These are phyloP conservation scores for Ptychodera flava DNA, from an alignment of 35 echinoderm and acorn worm genomes.

Conservation along the genomic window DNA sequence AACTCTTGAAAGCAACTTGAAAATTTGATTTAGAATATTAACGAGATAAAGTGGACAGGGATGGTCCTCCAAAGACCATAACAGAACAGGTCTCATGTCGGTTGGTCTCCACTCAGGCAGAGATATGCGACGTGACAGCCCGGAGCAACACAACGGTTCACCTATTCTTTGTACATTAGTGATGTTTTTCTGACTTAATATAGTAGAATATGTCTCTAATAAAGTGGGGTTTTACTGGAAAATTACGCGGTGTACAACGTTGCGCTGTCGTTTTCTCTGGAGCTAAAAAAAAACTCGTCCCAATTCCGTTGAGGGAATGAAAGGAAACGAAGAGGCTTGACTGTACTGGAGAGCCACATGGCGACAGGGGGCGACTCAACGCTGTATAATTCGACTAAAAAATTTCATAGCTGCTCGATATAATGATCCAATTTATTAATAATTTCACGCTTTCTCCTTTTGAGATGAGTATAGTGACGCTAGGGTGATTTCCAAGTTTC, in stretches of 20 bases:
- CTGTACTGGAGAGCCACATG: no score
- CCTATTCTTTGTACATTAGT: neutral
- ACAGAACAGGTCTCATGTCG: neutral
- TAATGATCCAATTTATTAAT: neutral
- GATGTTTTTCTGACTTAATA: neutral
- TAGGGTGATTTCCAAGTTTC: neutral
- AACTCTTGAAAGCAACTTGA: no score
- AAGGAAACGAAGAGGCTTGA: no score
- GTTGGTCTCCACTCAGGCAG: neutral
- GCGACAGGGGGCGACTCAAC: no score
- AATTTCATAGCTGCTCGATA: neutral
- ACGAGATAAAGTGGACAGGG: no score
- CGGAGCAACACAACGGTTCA: neutral
- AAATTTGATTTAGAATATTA: no score
- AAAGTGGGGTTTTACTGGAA: neutral
- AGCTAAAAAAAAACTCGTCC: no score
- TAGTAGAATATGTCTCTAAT: neutral
- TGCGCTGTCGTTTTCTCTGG: no score
- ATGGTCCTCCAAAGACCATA: no score
- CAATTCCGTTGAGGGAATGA: no score
- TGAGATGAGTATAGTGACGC: neutral
- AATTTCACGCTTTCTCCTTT: neutral
- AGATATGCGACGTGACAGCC: neutral
- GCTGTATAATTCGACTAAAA: no score
- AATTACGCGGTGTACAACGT: neutral